phyloP scores from a whole-genome alignment of 2,113 vertebrate genomes.

The mouse (Mus musculus) region DNA sequence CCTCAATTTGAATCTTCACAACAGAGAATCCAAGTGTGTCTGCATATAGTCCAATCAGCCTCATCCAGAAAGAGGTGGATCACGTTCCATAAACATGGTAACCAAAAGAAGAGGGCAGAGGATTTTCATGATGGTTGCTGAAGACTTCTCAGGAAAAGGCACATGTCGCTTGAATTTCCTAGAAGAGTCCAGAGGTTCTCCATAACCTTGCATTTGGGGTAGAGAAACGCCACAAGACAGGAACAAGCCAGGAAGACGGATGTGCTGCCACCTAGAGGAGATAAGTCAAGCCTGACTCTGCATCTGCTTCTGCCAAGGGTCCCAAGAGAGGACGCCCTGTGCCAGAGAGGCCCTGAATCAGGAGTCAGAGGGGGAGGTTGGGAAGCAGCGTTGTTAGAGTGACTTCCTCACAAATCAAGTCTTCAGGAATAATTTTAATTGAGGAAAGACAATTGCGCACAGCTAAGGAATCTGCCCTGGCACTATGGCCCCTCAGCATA shows the following conservation, averaged over 20 bases:
- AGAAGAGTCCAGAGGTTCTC: conserved; percentile 33
- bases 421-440: conserved; percentile 56
- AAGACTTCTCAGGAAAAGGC: neutral
- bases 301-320: neutral
- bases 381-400: neutral
- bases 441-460: conserved; percentile 30
- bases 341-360: neutral
- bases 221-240: neutral
- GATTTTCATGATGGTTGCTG: neutral
- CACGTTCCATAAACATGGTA: neutral
- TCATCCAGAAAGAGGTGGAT: neutral
- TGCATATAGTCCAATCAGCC: neutral
- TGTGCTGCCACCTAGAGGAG: neutral
- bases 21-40: neutral
- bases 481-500: neutral
- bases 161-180: conserved; percentile 17
- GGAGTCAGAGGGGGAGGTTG: neutral
- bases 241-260: neutral
- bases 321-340: neutral
- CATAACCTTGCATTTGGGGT: neutral
- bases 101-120: neutral
- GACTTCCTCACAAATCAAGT: conserved; percentile 53
- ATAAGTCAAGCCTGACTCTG: neutral
- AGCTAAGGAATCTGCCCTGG: conserved; percentile 50
- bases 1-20: neutral